These are phyloP conservation scores for Periophthalmus modestus DNA, from an alignment of 2,113 vertebrate genomes.

Conservation along the genomic window DNA sequence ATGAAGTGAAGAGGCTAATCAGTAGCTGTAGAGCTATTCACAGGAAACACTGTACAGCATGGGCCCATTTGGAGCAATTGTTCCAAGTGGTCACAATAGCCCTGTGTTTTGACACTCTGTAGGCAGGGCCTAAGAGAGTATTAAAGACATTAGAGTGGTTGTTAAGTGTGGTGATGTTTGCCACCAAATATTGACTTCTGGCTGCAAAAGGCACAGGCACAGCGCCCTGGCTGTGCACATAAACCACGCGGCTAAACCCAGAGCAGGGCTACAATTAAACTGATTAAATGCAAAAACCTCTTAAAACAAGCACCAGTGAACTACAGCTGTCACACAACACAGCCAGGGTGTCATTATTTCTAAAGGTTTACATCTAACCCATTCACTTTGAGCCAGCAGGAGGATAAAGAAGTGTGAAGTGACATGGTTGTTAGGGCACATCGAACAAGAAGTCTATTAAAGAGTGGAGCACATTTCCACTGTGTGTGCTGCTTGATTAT, in stretches of 20 bases:
- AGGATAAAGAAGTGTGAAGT: constrained; percentile 56
- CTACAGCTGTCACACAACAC: constrained; percentile 19
- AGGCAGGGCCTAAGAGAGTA: constrained; percentile 55
- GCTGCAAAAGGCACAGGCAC: constrained; percentile 51
- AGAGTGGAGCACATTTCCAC: constrained; percentile 45
- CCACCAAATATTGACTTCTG: constrained; percentile 63
- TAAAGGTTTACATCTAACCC: constrained; percentile 57
- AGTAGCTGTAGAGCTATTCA: constrained; percentile 65
- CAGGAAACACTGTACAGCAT: constrained; percentile 62
- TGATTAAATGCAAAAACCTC: constrained; percentile 49
- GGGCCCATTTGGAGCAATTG: constrained; percentile 66
- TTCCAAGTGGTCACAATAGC: constrained; percentile 63
- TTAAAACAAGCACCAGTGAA: constrained; percentile 27
- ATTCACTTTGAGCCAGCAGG: constrained; percentile 42
- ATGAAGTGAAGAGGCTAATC: constrained; percentile 76
- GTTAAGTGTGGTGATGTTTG: constrained; percentile 65
- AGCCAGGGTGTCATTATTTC: constrained; percentile 62
- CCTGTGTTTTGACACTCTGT: constrained; percentile 55
- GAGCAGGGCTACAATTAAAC: constrained; percentile 50
- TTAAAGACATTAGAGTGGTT: constrained; percentile 59
- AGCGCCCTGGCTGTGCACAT: constrained; percentile 4
- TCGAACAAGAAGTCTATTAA: constrained; percentile 56
- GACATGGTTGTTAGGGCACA: constrained; percentile 53
- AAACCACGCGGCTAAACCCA: constrained; percentile 41
- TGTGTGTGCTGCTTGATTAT: constrained; percentile 61